Percentiles rank a stretch among this genome's conserved stretches.
These are phyloP conservation scores for Gymnoscopelus microlampas DNA, from an alignment of 2,797 vertebrate genomes.

Conservation along the genomic window DNA sequence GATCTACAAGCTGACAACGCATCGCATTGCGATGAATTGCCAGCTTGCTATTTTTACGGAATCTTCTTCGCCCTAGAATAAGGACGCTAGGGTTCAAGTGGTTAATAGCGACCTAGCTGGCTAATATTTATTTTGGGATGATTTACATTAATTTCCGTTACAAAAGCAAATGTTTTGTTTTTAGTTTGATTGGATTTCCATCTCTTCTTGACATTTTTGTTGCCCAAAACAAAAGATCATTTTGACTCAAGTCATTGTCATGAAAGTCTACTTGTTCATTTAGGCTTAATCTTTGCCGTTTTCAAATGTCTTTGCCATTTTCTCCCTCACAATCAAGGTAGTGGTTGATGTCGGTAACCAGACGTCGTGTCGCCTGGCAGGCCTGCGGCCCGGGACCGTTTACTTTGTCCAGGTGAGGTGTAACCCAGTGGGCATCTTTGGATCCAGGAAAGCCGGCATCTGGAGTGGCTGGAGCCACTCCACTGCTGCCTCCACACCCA, in stretches of 20 bases:
- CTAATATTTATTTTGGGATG: too few species aligned
- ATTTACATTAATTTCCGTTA: too few species aligned
- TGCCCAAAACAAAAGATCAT: too few species aligned
- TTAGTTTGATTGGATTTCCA: background rate
- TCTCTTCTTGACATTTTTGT: background rate
- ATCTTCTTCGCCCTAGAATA: too few species aligned
- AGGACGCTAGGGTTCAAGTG: too few species aligned
- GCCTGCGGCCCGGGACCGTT: conserved; percentile 88
- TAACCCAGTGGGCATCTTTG: conserved; percentile 94
- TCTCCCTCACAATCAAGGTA: conserved; percentile 79
- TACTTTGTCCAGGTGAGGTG: conserved; percentile 96
- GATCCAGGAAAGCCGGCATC: conserved; percentile 92
- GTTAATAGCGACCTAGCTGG: too few species aligned
- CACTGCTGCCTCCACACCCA: conserved; percentile 91
- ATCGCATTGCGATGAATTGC: too few species aligned
- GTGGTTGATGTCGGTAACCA: conserved; percentile 94
- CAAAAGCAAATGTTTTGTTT: too few species aligned
- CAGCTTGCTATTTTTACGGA: too few species aligned
- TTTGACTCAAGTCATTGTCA: background rate
- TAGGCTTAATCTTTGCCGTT: background rate
- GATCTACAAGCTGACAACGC: too few species aligned
- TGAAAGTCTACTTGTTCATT: too few species aligned
- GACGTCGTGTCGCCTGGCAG: conserved; percentile 91
- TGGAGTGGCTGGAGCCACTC: conserved; percentile 97
- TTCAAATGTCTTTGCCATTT: background rate